phyloP scores from a whole-genome alignment of 2,113 vertebrate species.

The Telmatochromis brachygnathus region DNA sequence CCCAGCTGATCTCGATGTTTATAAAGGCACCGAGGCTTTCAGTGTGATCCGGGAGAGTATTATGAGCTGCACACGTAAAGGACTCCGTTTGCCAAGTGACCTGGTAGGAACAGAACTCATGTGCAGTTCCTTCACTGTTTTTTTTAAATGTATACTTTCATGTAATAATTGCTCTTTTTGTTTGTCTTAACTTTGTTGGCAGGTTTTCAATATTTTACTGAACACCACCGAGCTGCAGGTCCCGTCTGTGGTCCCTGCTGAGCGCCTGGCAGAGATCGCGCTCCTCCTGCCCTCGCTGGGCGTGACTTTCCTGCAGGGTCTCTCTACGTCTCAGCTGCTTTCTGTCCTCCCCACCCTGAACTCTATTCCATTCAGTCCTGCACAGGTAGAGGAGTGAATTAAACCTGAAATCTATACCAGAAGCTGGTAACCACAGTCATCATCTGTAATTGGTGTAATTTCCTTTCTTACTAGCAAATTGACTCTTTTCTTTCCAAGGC shows the following conservation, averaged over 20 bases:
- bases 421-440: not conserved
- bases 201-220: slow-evolving; percentile 64
- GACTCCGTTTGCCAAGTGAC: slow-evolving; percentile 53
- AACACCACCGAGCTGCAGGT: slow-evolving; percentile 33
- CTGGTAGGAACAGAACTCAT: slow-evolving; percentile 46
- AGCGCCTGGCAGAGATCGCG: slow-evolving; percentile 47
- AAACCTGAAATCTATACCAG: not conserved
- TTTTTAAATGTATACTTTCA: not conserved
- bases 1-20: slow-evolving; percentile 54
- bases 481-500: not conserved
- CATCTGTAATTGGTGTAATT: not conserved
- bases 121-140: not conserved
- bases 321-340: slow-evolving; percentile 55
- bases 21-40: slow-evolving; percentile 47
- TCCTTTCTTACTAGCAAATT: not conserved
- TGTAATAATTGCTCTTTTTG: not conserved
- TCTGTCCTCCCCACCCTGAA: slow-evolving; percentile 41
- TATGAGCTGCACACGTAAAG: slow-evolving; percentile 52
- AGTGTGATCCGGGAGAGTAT: slow-evolving; percentile 58
- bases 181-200: not conserved
- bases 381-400: slow-evolving; percentile 56
- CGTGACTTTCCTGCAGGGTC: slow-evolving; percentile 59
- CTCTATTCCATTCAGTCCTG: slow-evolving; percentile 58
- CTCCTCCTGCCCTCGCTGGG: slow-evolving; percentile 67
- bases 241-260: slow-evolving; percentile 37